A percentile compares a stretch with the other conserved stretches of the same genome.
Conservation (phyloP, 2,113 vertebrate species). For the Cyanocitta stelleri region DNA sequence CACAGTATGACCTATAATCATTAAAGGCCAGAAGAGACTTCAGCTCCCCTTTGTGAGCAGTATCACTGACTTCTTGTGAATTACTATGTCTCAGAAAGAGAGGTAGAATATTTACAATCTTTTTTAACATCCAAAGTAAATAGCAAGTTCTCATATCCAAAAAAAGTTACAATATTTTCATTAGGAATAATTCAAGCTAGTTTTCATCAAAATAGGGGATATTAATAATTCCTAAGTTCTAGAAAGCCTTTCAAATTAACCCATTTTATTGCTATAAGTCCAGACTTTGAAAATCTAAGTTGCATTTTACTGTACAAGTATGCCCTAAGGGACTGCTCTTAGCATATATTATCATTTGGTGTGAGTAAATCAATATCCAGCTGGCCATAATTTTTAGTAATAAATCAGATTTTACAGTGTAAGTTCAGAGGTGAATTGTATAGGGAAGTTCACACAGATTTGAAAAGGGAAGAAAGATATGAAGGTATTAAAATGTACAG, state of each 20-base stretch:
- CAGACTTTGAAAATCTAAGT: background rate
- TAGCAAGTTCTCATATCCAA: background rate
- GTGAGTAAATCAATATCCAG: slow-evolving; percentile 19
- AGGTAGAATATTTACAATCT: background rate
- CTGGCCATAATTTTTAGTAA: background rate
- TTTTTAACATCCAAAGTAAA: background rate
- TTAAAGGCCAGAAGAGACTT: background rate
- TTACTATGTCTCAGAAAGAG: background rate
- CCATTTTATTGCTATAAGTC: background rate
- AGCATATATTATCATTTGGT: background rate
- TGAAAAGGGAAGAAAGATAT: background rate
- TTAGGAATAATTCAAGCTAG: background rate
- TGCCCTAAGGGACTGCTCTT: background rate
- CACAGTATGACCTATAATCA: background rate
- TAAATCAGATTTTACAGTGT: background rate
- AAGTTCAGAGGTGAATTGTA: slow-evolving; percentile 36
- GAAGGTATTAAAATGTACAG: background rate
- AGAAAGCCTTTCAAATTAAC: background rate
- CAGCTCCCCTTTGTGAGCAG: background rate
- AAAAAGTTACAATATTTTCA: background rate
- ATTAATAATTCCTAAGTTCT: background rate
- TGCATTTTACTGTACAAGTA: background rate
- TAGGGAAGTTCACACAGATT: background rate
- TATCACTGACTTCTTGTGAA: background rate
- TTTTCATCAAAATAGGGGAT: background rate